Percentiles rank a stretch among this genome's conserved stretches.
Evolutionary conservation across 2,888 invertebrate species (phyloP).

Genomic region (Rugalucina vietnamica): DNA sequence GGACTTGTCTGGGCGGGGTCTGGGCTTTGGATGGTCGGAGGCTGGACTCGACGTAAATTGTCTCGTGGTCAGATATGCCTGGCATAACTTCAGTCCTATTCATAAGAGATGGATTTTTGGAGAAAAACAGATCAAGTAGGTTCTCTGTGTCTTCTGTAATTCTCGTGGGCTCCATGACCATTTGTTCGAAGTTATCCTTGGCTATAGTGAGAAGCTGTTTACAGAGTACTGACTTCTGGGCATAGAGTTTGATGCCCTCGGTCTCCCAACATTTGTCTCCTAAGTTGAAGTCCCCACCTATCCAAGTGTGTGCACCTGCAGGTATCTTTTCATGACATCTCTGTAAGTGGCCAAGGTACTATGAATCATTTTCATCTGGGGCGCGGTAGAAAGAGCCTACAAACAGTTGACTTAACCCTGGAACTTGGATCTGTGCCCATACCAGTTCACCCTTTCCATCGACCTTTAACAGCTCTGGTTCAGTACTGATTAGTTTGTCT

Average conservation of each 20-base stretch:
- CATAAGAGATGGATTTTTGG: background rate
- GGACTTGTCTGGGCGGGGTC: background rate
- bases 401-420: too few relatives aligned
- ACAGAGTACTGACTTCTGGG: background rate
- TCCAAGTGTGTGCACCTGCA: background rate
- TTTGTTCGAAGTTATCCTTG: background rate
- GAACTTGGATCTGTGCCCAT: too few relatives aligned
- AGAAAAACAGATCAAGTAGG: constrained; percentile 12
- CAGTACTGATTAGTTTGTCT: too few relatives aligned
- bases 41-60: constrained; percentile 31
- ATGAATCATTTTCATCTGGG: too few relatives aligned
- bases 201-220: background rate
- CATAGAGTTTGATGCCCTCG: background rate
- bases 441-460: too few relatives aligned
- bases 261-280: background rate
- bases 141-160: background rate
- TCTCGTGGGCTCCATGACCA: background rate
- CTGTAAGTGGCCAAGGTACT: too few relatives aligned
- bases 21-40: background rate
- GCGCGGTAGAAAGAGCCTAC: too few relatives aligned
- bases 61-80: constrained; percentile 5
- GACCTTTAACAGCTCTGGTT: too few relatives aligned
- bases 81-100: too few relatives aligned
- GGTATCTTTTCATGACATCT: background rate
- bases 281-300: constrained; percentile 10